These are phyloP conservation scores for Corythaixoides concolor DNA, from an alignment of 2,113 vertebrate species.

Conservation along the genomic window DNA sequence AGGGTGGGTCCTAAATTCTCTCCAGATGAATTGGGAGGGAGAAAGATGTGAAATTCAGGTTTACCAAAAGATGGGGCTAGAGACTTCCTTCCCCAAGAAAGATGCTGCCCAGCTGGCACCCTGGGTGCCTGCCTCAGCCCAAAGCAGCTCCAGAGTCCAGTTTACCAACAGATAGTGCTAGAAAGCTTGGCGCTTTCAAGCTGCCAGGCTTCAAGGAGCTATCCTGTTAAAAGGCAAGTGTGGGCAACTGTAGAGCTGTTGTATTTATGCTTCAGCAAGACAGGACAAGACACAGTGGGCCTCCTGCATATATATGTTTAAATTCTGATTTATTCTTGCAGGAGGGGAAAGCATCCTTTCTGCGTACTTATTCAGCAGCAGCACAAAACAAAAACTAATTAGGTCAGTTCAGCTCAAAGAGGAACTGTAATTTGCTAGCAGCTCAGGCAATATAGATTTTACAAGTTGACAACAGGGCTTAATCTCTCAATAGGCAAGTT, in stretches of 20 bases:
- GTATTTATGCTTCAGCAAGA: background rate
- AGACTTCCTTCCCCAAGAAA: background rate
- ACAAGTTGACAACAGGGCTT: background rate
- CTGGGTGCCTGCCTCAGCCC: background rate
- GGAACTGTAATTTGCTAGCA: conserved; percentile 8
- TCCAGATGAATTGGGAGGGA: background rate
- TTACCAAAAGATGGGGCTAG: conserved; percentile 47
- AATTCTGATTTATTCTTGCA: background rate
- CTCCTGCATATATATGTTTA: background rate
- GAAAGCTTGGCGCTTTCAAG: background rate
- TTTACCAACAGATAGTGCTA: background rate
- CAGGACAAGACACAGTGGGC: background rate
- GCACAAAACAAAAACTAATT: conserved; percentile 3
- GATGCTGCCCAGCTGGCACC: background rate
- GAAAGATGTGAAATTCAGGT: background rate
- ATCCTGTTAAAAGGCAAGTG: background rate
- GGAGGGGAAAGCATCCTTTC: background rate
- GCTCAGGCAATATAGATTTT: conserved; percentile 10
- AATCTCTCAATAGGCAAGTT: conserved; percentile 29
- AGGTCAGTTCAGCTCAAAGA: background rate
- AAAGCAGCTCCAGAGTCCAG: background rate
- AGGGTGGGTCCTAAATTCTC: background rate
- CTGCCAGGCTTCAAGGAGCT: background rate
- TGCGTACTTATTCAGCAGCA: background rate
- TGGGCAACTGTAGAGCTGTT: background rate